phyloP scores from a whole-genome alignment of 1,140 invertebrate species.

The Brachionus koreanus region DNA sequence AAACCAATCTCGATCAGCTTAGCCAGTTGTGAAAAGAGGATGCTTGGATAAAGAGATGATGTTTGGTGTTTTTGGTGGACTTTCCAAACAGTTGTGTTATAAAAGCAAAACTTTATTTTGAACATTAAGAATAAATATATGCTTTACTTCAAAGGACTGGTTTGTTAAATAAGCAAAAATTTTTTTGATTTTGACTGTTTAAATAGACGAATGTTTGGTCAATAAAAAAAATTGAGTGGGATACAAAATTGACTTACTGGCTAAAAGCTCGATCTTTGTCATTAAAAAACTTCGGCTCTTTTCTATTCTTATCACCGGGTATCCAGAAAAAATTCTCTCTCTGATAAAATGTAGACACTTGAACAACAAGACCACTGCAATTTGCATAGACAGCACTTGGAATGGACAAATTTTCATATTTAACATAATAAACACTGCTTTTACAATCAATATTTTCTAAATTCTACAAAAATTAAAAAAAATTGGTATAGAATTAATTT shows the following conservation, averaged over 20 bases:
- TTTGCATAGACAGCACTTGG: not conserved
- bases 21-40: too few relatives aligned
- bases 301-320: not conserved
- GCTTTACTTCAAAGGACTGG: too few relatives aligned
- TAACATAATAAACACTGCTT: not conserved
- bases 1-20: too few relatives aligned
- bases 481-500: too few relatives aligned
- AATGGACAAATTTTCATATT: not conserved
- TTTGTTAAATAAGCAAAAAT: too few relatives aligned
- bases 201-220: too few relatives aligned
- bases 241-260: not conserved
- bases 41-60: too few relatives aligned
- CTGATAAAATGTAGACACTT: not conserved
- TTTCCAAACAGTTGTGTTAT: too few relatives aligned
- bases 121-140: too few relatives aligned
- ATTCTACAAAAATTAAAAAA: not conserved
- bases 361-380: not conserved
- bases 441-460: not conserved
- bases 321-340: not conserved
- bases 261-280: not conserved
- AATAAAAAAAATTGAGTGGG: not conserved
- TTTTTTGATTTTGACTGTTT: too few relatives aligned
- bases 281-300: not conserved
- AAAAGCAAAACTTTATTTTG: too few relatives aligned
- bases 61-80: too few relatives aligned